Base-by-base conservation (phyloP, 2,888 invertebrate species). In the Acanthococcus lagerstroemiae region DNA sequence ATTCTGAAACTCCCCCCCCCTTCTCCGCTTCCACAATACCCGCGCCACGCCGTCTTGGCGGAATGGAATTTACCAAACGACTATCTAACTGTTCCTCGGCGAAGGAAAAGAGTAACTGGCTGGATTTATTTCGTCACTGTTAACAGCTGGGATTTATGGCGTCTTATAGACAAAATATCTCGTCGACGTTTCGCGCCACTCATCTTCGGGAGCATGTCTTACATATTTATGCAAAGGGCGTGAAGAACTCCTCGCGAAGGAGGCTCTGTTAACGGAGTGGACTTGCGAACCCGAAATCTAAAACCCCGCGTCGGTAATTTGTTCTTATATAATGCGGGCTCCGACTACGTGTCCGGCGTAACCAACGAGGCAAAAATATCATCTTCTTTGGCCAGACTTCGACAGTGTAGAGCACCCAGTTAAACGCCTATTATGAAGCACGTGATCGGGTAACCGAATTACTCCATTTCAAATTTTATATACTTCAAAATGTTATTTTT, bases 361-460 rank as follows among this genome's bases (percentile, higher is more conserved):
- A 50, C 61, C 30, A 61, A 54, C 24, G 27, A 61, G 17, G 27
- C 30, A 52, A 52, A 61, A 52, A n/a, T n/a, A n/a, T n/a, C 27
- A 61, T 61, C 52, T 50, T 61, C 52, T 27, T 61, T 19, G 61
- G 52, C 50, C 61, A 30, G 61, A 52, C 52, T 50, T 60, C 48
- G 50, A 48, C 61, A 27, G 48, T 15, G 37, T 46, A 21, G 50
- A 21, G 48, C 48, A 60, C 48, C 61, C 61, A 61, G 50, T 61
- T 61, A 61, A 61, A 61, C 61, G 61, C 61, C 61, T 61, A 61
- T 61, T 61, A 61, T 37, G 52, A 52, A 52, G 50, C 61, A 52
- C 61, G 61, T 61, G 61, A 61, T 61, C 52, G 52, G 61, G 27
- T 61, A 61, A 61, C 61, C 61, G 61, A 61, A 61, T 61, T 61